These are phyloP conservation scores for Thecophora atra DNA, from an alignment of 2,888 invertebrate genomes.

Conservation along the genomic window DNA sequence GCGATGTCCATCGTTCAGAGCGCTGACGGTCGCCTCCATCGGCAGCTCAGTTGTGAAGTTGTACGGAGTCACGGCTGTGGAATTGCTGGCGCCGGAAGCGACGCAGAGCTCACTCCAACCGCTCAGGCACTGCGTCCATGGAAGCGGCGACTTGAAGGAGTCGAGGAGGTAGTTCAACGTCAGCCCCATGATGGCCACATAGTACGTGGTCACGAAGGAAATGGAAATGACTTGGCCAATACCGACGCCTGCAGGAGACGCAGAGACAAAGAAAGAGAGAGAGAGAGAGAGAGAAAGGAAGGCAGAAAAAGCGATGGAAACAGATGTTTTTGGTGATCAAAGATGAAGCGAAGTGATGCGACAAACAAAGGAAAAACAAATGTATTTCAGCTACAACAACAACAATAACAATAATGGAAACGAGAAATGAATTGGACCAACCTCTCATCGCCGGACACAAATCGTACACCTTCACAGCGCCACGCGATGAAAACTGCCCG, in stretches of 20 bases:
- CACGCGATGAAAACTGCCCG: constrained; percentile 78
- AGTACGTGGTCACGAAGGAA: constrained; percentile 72
- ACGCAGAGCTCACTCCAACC: constrained; percentile 68
- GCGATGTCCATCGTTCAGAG: constrained; percentile 42
- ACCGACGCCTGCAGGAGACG: constrained; percentile 67
- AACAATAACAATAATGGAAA: constrained; percentile 6
- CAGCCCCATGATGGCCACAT: constrained; percentile 74
- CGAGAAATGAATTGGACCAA: constrained; percentile 54
- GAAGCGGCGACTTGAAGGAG: constrained; percentile 71
- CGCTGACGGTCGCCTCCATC: background rate
- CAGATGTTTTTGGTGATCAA: too few species aligned
- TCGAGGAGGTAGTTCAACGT: constrained; percentile 72
- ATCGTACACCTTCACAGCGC: constrained; percentile 75
- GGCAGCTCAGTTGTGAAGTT: constrained; percentile 13
- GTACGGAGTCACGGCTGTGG: constrained; percentile 32
- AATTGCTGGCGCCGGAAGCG: constrained; percentile 58
- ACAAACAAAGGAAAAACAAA: constrained; percentile 2
- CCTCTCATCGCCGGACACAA: constrained; percentile 77
- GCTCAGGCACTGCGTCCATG: constrained; percentile 71
- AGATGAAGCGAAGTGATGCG: constrained; percentile 17
- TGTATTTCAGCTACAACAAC: background rate
- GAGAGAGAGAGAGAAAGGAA: background rate
- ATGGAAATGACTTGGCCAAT: constrained; percentile 70
- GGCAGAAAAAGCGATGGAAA: background rate
- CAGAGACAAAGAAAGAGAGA: background rate